A percentile compares a stretch with the other conserved stretches of the same genome.
phyloP scores from a whole-genome alignment of 1,140 invertebrate genomes.

The Caenorhabditis tropicalis region DNA sequence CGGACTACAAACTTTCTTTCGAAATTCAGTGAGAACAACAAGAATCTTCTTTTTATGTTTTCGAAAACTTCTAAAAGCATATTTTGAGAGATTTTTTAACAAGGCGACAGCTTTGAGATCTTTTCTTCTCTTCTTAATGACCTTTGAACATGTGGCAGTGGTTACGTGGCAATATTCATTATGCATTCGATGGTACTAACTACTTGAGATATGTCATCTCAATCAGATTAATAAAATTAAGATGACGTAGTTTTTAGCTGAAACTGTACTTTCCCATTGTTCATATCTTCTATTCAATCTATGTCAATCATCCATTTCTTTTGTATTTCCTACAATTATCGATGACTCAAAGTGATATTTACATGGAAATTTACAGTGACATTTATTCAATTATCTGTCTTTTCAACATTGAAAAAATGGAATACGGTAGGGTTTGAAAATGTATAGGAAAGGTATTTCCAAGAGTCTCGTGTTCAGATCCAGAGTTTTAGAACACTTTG shows the following conservation, averaged over 20 bases:
- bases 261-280: neutral
- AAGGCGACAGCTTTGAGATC: neutral
- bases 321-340: neutral
- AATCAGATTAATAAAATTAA: no score
- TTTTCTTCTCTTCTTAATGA: neutral
- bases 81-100: no score
- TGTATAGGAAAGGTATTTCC: no score
- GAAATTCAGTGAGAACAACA: neutral
- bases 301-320: neutral
- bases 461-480: no score
- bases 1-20: neutral
- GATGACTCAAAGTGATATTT: neutral
- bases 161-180: neutral
- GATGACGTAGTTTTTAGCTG: no score
- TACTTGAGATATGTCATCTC: neutral
- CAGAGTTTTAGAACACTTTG: no score
- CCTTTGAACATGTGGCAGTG: constrained; percentile 11
- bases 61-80: no score
- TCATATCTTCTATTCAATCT: neutral
- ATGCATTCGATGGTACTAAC: neutral
- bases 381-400: neutral
- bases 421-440: no score
- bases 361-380: neutral
- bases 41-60: no score
- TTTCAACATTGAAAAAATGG: no score